A percentile compares a stretch with the other conserved stretches of the same genome.
Evolutionary conservation across 23 tunicate species (phyloP).

Genomic region (Ciona savignyi): DNA sequence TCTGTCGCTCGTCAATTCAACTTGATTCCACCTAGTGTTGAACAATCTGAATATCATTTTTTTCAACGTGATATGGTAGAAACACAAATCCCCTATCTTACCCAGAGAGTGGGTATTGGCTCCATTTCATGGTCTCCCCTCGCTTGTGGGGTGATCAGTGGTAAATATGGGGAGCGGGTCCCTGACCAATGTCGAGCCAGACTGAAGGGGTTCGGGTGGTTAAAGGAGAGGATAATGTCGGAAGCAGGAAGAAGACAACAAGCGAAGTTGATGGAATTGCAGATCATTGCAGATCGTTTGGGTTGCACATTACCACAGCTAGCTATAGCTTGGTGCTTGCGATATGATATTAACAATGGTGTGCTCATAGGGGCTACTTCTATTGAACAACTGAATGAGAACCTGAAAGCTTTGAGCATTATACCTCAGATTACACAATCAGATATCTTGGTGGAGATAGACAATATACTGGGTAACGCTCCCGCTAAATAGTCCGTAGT

Average conservation of each 20-base stretch:
- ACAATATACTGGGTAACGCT: too few relatives aligned
- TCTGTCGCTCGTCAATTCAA: constrained; percentile 52
- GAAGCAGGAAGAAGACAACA: constrained; percentile 71
- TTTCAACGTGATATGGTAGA: constrained; percentile 63
- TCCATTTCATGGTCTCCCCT: constrained; percentile 71
- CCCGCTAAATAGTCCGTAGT: too few relatives aligned
- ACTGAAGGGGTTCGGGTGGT: constrained; percentile 68
- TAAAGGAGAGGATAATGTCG: constrained; percentile 56
- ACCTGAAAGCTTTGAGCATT: constrained; percentile 37
- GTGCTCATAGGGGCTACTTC: constrained; percentile 73
- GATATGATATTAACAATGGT: constrained; percentile 31
- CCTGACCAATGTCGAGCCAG: constrained; percentile 47
- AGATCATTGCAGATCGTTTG: constrained; percentile 61
- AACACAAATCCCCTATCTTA: constrained; percentile 15
- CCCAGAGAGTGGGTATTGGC: constrained; percentile 17
- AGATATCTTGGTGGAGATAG: constrained; percentile 15
- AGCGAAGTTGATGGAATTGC: constrained; percentile 54
- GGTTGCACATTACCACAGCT: constrained; percentile 65
- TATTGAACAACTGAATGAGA: constrained; percentile 71
- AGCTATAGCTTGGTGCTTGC: constrained; percentile 87
- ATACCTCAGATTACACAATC: constrained; percentile 24
- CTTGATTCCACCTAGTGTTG: constrained; percentile 60
- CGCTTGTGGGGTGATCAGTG: constrained; percentile 57
- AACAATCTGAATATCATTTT: constrained; percentile 73
- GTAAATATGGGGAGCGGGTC: constrained; percentile 56